Evolutionary conservation across 1,140 invertebrate species (phyloP).

Genomic region (Saccostrea echinata): DNA sequence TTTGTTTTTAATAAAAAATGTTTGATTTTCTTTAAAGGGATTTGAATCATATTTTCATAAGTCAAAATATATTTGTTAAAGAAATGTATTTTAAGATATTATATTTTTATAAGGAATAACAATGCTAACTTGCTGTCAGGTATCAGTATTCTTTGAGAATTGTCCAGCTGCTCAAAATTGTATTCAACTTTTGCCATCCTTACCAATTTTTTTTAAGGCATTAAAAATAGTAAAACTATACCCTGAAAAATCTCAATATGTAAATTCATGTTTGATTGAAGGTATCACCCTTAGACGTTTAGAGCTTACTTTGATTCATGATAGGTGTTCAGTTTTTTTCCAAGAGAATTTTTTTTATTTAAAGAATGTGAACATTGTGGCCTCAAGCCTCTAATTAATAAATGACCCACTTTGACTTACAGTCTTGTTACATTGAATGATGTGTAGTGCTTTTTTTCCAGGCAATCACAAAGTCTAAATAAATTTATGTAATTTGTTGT

Average conservation of each 20-base stretch:
- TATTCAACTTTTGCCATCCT: too few relatives aligned
- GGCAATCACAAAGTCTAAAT: background rate
- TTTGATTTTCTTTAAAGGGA: too few relatives aligned
- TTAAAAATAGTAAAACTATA: too few relatives aligned
- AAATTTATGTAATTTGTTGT: background rate
- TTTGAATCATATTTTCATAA: background rate
- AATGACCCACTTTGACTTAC: background rate
- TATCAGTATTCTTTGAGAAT: background rate
- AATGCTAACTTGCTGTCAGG: background rate
- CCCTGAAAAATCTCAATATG: too few relatives aligned
- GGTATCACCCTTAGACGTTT: too few relatives aligned
- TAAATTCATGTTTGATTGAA: too few relatives aligned
- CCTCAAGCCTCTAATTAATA: background rate
- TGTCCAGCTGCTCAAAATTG: background rate
- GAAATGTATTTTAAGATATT: background rate
- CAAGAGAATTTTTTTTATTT: too few relatives aligned
- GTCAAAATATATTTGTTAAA: background rate
- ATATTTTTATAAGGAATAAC: background rate
- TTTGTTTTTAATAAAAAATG: too few relatives aligned
- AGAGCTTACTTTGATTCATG: too few relatives aligned
- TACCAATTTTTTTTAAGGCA: too few relatives aligned
- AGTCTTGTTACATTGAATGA: background rate
- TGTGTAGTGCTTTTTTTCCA: background rate
- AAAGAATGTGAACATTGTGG: too few relatives aligned
- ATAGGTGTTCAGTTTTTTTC: too few relatives aligned